Percentiles rank a stretch among this genome's conserved stretches.
Conservation (phyloP, 2,888 invertebrate genomes). For the Pheosia gnoma region DNA sequence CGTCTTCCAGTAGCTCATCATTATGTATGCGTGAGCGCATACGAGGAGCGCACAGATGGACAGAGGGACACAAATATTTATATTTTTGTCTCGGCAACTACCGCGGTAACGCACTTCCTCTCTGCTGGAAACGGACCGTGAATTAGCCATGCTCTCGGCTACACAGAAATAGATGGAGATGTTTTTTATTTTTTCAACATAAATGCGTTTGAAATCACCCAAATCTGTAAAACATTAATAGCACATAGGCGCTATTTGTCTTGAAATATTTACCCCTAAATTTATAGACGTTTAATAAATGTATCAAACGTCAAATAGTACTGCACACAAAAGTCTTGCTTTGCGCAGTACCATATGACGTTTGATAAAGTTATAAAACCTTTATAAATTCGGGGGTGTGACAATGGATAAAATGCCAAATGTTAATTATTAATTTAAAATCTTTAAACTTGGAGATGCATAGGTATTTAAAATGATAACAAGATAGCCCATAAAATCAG, state of each 20-base stretch:
- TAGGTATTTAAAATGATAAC: no score
- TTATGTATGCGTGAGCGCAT: constrained; percentile 11
- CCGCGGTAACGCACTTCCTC: constrained; percentile 44
- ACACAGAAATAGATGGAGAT: constrained; percentile 47
- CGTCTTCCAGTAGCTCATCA: constrained; percentile 17
- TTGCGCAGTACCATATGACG: no score
- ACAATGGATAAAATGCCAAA: no score
- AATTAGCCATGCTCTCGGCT: constrained; percentile 35
- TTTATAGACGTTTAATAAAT: no score
- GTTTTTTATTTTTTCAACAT: constrained; percentile 37
- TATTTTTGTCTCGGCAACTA: constrained; percentile 47
- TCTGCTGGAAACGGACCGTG: constrained; percentile 39
- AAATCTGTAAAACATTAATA: constrained; percentile 11
- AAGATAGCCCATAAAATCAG: background rate
- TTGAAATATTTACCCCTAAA: no score
- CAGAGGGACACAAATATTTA: constrained; percentile 46
- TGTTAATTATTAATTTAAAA: no score
- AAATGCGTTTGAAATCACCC: constrained; percentile 25
- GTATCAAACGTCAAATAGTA: no score
- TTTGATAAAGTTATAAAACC: no score
- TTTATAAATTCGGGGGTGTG: no score
- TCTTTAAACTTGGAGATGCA: no score
- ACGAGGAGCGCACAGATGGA: constrained; percentile 28
- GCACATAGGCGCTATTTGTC: no score
- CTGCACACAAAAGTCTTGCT: no score